Base-by-base conservation (phyloP, 2,888 invertebrate genomes). In the Hydrotaea diabolus region DNA sequence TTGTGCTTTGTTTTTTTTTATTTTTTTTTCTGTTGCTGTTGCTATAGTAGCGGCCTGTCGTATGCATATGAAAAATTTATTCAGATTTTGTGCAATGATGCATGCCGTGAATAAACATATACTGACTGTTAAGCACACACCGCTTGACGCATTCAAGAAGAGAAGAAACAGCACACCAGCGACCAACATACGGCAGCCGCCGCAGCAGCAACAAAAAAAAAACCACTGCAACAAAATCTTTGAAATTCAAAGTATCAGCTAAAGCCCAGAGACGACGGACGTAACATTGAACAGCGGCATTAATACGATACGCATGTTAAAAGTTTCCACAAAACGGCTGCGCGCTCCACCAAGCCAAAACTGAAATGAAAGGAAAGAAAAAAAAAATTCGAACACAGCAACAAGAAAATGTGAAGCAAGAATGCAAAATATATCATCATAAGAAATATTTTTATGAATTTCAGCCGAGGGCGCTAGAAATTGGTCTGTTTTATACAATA, bases 391-490 rank as follows among this genome's bases (percentile, higher is more conserved):
- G 2, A n/a, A 69, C 59, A 39, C 46, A 31, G 23, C 43, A 69
- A 69, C 43, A 26, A 15, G 23, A 46, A 46, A 69, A 69, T 71
- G 53, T 26, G 23, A 55, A 39, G 36, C 77, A 73, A 78, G 59
- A 82, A 79, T 78, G 78, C 78, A 79, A 76, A 81, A 81, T 81
- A 81, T 62, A 57, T 73, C 73, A 57, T 73, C 74, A 74, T 62
- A 69, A 62, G 69, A 85, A 85, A 69, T 77, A 86, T 87, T 87
- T 87, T 87, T 87, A 86, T 87, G 86, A 85, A 88, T 88, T 88
- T 86, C 83, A 87, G 89, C 90, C 89, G 87, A 88, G 88, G 90
- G 89, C 90, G 89, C 89, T 89, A 89, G 88, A 89, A 89, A 89
- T 89, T 87, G 88, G 73, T 82, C 77, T 86, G 84, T 83, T 84